These are phyloP conservation scores for Monopis laevigella DNA, from an alignment of 2,888 invertebrate genomes.

Conservation along the genomic window DNA sequence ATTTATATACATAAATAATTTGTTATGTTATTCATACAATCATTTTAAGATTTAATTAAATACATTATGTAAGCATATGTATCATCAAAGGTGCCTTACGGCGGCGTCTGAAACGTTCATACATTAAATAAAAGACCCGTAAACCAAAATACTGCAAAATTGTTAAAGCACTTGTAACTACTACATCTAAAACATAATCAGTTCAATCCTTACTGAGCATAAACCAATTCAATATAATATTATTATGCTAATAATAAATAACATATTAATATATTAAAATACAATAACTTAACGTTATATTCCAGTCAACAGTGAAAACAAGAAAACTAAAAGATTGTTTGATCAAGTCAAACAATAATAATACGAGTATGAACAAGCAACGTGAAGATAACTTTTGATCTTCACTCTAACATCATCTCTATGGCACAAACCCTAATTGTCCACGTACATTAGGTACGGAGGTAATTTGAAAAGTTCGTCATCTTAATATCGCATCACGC, in stretches of 20 bases:
- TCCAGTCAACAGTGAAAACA: constrained; percentile 57
- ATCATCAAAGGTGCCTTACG: too few species aligned
- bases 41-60: too few species aligned
- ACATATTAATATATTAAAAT: constrained; percentile 65
- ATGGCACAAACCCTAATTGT: constrained; percentile 8
- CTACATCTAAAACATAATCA: background rate
- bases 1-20: too few species aligned
- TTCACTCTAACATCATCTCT: too few species aligned
- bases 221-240: constrained; percentile 28
- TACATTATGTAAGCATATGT: too few species aligned
- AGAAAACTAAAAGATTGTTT: constrained; percentile 22
- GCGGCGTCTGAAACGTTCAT: too few species aligned
- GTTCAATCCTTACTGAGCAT: background rate
- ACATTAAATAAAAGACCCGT: too few species aligned
- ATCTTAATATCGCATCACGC: constrained; percentile 6
- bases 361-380: background rate
- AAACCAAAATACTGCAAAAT: too few species aligned
- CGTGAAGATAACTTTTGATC: background rate
- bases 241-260: constrained; percentile 67
- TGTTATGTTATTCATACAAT: too few species aligned
- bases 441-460: too few species aligned
- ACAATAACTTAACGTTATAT: constrained; percentile 61
- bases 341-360: background rate
- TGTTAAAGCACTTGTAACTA: too few species aligned
- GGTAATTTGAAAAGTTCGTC: too few species aligned